Evolutionary conservation across 2,113 vertebrate species (phyloP).

Genomic region (Urocitellus parryii): DNA sequence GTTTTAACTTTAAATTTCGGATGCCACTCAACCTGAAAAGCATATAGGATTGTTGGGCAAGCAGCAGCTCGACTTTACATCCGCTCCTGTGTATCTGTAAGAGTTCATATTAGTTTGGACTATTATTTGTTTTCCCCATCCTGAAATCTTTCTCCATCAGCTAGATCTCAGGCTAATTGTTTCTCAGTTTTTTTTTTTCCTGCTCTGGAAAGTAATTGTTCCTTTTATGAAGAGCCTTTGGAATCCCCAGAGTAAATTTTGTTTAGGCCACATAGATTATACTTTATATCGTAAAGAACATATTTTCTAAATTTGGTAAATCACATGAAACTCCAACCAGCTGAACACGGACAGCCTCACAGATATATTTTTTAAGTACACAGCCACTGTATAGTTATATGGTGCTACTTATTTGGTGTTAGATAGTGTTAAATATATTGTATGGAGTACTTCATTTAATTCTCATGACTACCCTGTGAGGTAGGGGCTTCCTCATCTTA

Average conservation of each 20-base stretch:
- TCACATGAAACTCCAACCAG: neutral
- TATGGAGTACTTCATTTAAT: neutral
- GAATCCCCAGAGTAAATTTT: neutral
- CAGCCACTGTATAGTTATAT: neutral
- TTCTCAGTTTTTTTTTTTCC: neutral
- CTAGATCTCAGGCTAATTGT: neutral
- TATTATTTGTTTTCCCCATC: neutral
- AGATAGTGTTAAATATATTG: neutral
- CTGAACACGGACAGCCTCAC: accelerated
- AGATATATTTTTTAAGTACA: neutral
- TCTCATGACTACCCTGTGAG: neutral
- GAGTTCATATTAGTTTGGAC: neutral
- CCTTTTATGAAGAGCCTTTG: neutral
- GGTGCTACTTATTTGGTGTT: too few relatives aligned
- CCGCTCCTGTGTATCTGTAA: neutral
- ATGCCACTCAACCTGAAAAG: neutral
- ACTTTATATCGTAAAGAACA: neutral
- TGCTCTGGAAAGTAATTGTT: neutral
- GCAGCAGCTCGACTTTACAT: neutral
- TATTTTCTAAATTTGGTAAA: neutral
- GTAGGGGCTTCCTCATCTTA: too few relatives aligned
- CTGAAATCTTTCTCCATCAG: neutral
- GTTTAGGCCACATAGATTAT: neutral
- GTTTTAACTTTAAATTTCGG: neutral
- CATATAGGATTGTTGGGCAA: too few relatives aligned